Evolutionary conservation across 2,888 invertebrate species (phyloP).

Genomic region (Smittia sp.): DNA sequence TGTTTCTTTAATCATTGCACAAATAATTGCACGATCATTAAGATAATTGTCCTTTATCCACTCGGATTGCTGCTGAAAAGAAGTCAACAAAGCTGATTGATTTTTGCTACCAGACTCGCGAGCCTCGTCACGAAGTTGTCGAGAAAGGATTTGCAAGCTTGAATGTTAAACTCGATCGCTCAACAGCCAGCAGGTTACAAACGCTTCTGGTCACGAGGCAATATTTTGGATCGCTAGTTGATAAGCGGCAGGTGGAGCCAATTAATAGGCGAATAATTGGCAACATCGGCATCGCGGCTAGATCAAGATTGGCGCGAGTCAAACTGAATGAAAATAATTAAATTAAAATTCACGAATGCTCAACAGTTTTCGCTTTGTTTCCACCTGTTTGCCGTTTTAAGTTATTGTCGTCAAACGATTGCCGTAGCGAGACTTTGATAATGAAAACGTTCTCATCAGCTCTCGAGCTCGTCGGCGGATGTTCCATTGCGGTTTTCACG

Average conservation of each 20-base stretch:
- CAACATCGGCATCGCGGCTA: no score
- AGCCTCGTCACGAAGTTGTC: neutral
- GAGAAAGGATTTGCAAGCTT: neutral
- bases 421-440: neutral
- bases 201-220: no score
- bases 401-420: no score
- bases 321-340: neutral
- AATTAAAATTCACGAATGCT: neutral
- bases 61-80: neutral
- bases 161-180: no score
- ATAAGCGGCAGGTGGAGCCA: no score
- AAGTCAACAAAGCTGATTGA: conserved; percentile 21
- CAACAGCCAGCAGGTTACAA: no score
- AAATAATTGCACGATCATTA: conserved; percentile 2
- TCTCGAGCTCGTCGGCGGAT: neutral
- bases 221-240: no score
- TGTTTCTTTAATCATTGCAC: neutral
- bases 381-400: neutral
- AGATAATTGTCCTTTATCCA: neutral
- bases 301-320: no score
- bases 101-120: conserved; percentile 24
- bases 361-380: neutral
- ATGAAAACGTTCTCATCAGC: neutral
- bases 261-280: no score
- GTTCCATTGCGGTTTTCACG: neutral